Evolutionary conservation across 2,797 vertebrate species (phyloP).

Genomic region (Scleropages formosus): DNA sequence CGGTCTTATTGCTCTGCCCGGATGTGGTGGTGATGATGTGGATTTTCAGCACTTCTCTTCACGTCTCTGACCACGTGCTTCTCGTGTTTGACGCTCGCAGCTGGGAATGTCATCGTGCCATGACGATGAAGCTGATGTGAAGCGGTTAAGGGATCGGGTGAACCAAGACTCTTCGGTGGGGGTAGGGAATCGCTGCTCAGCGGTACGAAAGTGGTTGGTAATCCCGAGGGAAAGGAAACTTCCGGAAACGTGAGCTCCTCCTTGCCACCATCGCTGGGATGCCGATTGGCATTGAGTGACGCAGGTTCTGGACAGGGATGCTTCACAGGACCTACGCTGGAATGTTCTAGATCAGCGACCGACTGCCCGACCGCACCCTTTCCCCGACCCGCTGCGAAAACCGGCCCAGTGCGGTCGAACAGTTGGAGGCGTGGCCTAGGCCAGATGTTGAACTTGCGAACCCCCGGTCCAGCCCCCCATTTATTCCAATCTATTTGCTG

Average conservation of each 20-base stretch:
- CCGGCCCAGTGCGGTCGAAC: constrained; percentile 36
- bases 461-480: constrained; percentile 34
- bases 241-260: too few species aligned
- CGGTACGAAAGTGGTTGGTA: too few species aligned
- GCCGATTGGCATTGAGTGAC: too few species aligned
- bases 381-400: constrained; percentile 30
- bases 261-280: too few species aligned
- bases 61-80: too few species aligned
- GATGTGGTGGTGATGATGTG: neutral
- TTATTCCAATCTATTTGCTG: constrained; percentile 56
- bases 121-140: too few species aligned
- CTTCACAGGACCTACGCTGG: neutral
- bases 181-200: too few species aligned
- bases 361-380: constrained; percentile 1
- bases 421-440: constrained; percentile 32
- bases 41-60: neutral
- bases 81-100: too few species aligned
- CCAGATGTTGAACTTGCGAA: constrained; percentile 63
- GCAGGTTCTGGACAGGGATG: neutral
- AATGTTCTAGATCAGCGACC: constrained; percentile 10
- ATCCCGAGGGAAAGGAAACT: too few species aligned
- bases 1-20: neutral
- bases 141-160: too few species aligned
- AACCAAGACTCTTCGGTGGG: too few species aligned
- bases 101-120: too few species aligned